These are phyloP conservation scores for Pollenia amentaria DNA, from an alignment of 2,888 invertebrate genomes.

Conservation along the genomic window DNA sequence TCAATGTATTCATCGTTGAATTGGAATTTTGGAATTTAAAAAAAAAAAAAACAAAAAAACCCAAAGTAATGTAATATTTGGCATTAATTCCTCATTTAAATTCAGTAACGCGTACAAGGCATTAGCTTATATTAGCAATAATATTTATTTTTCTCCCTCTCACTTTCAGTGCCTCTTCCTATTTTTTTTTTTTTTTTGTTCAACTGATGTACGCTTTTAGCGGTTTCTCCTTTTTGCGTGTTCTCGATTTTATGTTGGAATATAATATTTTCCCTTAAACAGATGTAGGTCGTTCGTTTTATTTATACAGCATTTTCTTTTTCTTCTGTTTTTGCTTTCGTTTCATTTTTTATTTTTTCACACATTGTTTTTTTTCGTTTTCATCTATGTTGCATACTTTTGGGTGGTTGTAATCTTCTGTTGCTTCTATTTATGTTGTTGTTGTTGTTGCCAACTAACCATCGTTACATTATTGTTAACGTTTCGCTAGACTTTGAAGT, in stretches of 20 bases:
- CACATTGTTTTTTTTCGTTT: conserved; percentile 34
- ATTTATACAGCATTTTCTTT: conserved; percentile 48
- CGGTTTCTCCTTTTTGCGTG: conserved; percentile 8
- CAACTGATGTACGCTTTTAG: conserved; percentile 14
- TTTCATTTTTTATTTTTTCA: conserved; percentile 34
- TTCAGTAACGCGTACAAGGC: conserved; percentile 84
- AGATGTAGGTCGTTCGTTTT: conserved; percentile 64
- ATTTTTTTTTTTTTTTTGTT: neutral
- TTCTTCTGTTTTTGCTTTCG: neutral
- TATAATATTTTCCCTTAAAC: conserved; percentile 22
- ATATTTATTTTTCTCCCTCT: conserved; percentile 61
- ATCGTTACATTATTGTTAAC: conserved; percentile 66
- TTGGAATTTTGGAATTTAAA: conserved; percentile 43
- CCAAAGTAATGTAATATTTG: conserved; percentile 80
- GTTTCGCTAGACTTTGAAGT: conserved; percentile 77
- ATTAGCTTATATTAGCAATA: conserved; percentile 78
- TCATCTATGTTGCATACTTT: conserved; percentile 65
- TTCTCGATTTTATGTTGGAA: conserved; percentile 15
- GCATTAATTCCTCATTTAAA: conserved; percentile 85
- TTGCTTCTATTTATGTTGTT: conserved; percentile 4
- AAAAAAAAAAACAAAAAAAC: conserved; percentile 56
- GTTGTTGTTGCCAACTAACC: conserved; percentile 40
- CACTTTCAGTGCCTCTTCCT: neutral
- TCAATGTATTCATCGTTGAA: conserved; percentile 25
- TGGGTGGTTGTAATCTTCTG: conserved; percentile 21